These are phyloP conservation scores for Conomelus anceps DNA, from an alignment of 2,888 invertebrate genomes.

Conservation along the genomic window DNA sequence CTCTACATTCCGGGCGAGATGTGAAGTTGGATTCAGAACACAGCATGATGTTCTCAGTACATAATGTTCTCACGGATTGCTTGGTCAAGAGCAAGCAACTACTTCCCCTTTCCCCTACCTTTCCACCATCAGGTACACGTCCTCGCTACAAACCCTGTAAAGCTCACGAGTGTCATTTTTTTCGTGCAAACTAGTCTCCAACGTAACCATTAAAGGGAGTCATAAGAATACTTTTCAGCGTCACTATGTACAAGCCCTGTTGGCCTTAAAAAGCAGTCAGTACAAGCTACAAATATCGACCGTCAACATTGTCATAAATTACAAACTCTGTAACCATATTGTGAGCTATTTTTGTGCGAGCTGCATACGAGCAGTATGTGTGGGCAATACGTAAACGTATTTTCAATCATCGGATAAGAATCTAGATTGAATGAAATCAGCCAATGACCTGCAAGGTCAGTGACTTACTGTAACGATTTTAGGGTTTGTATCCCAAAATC, in stretches of 20 bases:
- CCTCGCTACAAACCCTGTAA: neutral
- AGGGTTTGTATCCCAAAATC: no score
- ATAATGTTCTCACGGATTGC: neutral
- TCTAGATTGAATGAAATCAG: neutral
- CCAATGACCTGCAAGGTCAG: neutral
- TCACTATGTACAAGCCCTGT: neutral
- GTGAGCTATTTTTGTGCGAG: neutral
- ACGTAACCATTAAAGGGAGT: neutral
- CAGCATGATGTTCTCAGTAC: neutral
- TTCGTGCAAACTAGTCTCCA: neutral
- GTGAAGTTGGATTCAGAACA: neutral
- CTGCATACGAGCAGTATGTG: neutral
- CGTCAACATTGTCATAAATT: neutral
- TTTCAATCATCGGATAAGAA: neutral
- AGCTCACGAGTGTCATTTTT: neutral
- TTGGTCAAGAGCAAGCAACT: neutral
- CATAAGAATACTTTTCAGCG: neutral
- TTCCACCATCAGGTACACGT: neutral
- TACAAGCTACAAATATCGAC: neutral
- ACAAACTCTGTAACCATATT: neutral
- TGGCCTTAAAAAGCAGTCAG: neutral
- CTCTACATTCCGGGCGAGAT: neutral
- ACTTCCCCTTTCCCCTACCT: neutral
- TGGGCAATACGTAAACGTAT: neutral
- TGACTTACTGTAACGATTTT: no score